Conservation (phyloP, 2,797 vertebrate species). For the Girardinus metallicus region DNA sequence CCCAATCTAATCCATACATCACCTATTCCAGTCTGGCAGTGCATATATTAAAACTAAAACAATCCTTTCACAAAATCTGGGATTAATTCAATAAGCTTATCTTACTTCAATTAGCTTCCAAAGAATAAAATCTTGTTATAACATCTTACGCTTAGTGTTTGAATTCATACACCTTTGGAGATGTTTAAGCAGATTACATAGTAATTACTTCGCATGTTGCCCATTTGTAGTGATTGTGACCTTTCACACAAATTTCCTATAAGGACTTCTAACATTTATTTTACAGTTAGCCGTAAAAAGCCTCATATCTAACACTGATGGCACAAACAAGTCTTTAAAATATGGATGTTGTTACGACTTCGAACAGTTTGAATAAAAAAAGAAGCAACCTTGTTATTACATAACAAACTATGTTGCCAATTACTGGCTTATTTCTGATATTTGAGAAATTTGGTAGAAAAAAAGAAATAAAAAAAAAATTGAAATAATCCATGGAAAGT, state of each 20-base stretch:
- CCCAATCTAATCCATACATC: slow-evolving; percentile 68
- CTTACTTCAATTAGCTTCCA: slow-evolving; percentile 67
- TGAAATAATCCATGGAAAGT: not conserved
- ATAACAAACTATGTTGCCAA: not conserved
- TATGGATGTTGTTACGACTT: not conserved
- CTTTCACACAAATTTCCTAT: not conserved
- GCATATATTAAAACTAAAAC: slow-evolving; percentile 50
- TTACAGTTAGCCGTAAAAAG: not conserved
- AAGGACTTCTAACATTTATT: not conserved
- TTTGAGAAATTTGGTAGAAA: not conserved
- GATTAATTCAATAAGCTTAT: slow-evolving; percentile 60
- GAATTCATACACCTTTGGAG: slow-evolving; percentile 56
- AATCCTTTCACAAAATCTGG: slow-evolving; percentile 61
- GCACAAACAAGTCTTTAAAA: not conserved
- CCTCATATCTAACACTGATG: not conserved
- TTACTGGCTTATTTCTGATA: not conserved
- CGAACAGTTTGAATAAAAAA: not conserved
- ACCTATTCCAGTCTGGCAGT: slow-evolving; percentile 55
- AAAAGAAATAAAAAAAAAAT: not conserved
- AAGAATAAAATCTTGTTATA: slow-evolving; percentile 66
- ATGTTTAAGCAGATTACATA: slow-evolving; percentile 45
- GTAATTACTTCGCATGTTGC: slow-evolving; percentile 27
- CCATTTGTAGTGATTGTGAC: not conserved
- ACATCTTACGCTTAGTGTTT: slow-evolving; percentile 51
- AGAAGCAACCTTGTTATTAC: not conserved